phyloP scores from a whole-genome alignment of 1,140 invertebrate species.

The Myzus persicae region DNA sequence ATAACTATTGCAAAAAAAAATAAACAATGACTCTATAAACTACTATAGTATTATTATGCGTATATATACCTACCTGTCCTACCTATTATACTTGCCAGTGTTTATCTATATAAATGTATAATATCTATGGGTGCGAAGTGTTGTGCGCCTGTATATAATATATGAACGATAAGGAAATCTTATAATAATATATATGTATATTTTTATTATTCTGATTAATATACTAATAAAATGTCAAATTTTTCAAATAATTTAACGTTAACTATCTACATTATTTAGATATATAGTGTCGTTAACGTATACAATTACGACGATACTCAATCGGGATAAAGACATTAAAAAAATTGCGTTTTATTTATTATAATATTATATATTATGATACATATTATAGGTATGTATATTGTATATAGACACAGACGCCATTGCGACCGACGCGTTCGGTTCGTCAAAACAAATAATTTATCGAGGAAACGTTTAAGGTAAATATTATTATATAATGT shows the following conservation, averaged over 20 bases:
- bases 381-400: neutral
- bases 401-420: neutral
- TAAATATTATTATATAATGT: neutral
- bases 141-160: neutral
- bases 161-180: neutral
- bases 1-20: neutral
- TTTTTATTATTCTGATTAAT: constrained; percentile 24
- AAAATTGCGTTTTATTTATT: constrained; percentile 4
- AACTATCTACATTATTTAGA: neutral
- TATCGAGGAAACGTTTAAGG: neutral
- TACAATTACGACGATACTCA: neutral
- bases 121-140: neutral
- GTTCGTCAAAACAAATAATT: constrained; percentile 13
- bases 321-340: neutral
- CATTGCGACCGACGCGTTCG: neutral
- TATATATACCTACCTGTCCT: no score
- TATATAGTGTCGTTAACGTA: constrained; percentile 16
- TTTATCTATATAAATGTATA: neutral
- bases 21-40: no score
- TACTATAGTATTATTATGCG: no score
- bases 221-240: constrained; percentile 18
- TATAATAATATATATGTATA: neutral
- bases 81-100: no score
- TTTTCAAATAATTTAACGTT: constrained; percentile 10
- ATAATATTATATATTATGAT: neutral